Evolutionary conservation across 1,140 invertebrate genomes (phyloP).

Genomic region (Reticulitermes speratus): DNA sequence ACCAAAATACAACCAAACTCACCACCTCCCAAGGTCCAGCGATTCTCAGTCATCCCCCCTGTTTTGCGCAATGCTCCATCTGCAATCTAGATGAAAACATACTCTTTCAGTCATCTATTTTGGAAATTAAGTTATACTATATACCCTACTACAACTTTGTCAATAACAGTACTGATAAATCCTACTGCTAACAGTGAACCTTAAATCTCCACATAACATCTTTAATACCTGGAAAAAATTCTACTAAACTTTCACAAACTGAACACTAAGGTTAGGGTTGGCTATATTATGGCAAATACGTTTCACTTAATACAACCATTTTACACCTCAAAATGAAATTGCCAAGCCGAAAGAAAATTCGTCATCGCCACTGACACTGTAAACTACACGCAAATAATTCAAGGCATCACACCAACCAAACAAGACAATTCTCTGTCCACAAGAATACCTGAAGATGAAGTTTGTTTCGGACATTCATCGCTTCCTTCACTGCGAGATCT

Average conservation of each 20-base stretch:
- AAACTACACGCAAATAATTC: background rate
- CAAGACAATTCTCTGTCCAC: background rate
- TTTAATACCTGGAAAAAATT: background rate
- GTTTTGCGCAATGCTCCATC: conserved; percentile 49
- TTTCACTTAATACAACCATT: background rate
- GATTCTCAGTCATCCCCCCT: conserved; percentile 62
- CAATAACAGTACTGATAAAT: background rate
- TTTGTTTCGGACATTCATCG: conserved; percentile 18
- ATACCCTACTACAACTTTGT: background rate
- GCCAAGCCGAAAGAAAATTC: background rate
- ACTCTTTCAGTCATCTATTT: conserved; percentile 36
- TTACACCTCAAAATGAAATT: background rate
- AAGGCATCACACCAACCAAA: background rate
- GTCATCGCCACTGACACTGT: background rate
- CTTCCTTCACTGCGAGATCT: conserved; percentile 14
- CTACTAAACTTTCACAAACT: background rate
- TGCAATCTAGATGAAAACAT: conserved; percentile 41
- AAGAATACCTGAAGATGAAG: conserved; percentile 12
- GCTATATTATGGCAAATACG: background rate
- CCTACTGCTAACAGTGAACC: background rate
- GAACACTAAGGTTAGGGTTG: conserved; percentile 9
- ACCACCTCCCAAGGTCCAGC: conserved; percentile 63
- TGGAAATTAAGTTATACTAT: background rate
- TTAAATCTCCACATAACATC: background rate
- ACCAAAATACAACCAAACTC: conserved; percentile 43